Evolutionary conservation across 2,797 vertebrate species (phyloP).

Genomic region (Oophaga sylvatica): DNA sequence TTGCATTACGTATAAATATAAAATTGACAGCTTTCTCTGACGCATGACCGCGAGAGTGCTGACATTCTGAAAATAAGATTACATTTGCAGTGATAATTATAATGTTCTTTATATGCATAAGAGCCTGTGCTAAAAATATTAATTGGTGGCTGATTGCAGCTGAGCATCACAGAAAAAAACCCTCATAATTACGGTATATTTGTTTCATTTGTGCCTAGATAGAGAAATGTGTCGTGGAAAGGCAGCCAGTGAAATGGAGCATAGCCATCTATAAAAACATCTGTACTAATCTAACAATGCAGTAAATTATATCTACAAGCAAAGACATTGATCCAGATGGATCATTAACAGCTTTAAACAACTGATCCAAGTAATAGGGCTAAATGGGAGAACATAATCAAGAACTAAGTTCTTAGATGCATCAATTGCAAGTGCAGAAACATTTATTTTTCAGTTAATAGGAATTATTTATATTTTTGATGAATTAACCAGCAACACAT

Average conservation of each 20-base stretch:
- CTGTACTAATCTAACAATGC: constrained; percentile 75
- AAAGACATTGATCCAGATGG: constrained; percentile 77
- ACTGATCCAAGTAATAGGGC: constrained; percentile 74
- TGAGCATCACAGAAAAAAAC: constrained; percentile 64
- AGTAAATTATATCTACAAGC: constrained; percentile 78
- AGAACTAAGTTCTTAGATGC: constrained; percentile 71
- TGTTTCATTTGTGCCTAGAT: constrained; percentile 77
- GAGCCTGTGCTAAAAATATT: constrained; percentile 44
- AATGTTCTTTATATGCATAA: constrained; percentile 48
- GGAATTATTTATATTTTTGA: constrained; percentile 47
- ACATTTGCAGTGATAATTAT: constrained; percentile 31
- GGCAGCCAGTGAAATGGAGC: constrained; percentile 76
- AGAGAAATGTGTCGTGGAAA: constrained; percentile 73
- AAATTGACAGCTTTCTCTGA: constrained; percentile 17
- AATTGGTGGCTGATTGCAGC: constrained; percentile 52
- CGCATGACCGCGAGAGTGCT: constrained; percentile 27
- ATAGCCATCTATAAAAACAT: constrained; percentile 74
- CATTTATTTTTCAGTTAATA: constrained; percentile 67
- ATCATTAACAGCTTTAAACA: constrained; percentile 79
- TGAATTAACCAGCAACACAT: background rate
- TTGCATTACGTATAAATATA: background rate
- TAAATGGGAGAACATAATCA: constrained; percentile 72
- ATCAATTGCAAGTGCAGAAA: constrained; percentile 64
- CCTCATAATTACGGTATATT: constrained; percentile 76
- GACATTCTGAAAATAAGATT: constrained; percentile 37